phyloP scores from a whole-genome alignment of 2,888 invertebrate species.

The Phyllotreta cruciferae region DNA sequence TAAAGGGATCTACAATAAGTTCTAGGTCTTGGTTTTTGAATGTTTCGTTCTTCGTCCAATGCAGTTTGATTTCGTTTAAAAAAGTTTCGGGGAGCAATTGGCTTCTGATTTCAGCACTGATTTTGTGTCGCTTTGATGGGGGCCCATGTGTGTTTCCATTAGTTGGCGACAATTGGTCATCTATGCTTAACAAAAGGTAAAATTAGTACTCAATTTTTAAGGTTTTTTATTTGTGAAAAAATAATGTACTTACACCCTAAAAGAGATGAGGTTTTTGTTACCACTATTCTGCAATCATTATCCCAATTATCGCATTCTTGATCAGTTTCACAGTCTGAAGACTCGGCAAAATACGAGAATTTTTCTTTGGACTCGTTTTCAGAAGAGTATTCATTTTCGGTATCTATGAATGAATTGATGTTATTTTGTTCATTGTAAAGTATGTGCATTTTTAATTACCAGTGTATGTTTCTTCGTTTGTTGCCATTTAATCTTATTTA shows the following conservation, averaged over 20 bases:
- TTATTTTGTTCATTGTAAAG: too few species aligned
- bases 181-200: conserved; percentile 38
- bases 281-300: conserved; percentile 48
- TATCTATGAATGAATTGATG: not conserved
- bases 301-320: conserved; percentile 55
- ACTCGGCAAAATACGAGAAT: conserved; percentile 42
- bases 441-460: too few species aligned
- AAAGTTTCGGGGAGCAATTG: conserved; percentile 39
- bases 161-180: conserved; percentile 55
- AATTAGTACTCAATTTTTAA: not conserved
- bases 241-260: conserved; percentile 43
- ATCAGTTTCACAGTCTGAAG: conserved; percentile 54
- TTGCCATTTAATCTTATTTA: too few species aligned
- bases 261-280: conserved; percentile 29
- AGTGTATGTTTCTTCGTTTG: too few species aligned
- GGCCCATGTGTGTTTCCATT: conserved; percentile 42
- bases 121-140: conserved; percentile 48
- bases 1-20: conserved; percentile 71
- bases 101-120: conserved; percentile 42
- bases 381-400: conserved; percentile 30
- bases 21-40: conserved; percentile 60
- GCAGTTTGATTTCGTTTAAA: conserved; percentile 45
- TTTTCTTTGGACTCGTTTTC: conserved; percentile 35
- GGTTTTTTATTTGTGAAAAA: too few species aligned
- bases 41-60: conserved; percentile 63